phyloP scores from a whole-genome alignment of 1,140 invertebrate species.

The Pissodes strobi region DNA sequence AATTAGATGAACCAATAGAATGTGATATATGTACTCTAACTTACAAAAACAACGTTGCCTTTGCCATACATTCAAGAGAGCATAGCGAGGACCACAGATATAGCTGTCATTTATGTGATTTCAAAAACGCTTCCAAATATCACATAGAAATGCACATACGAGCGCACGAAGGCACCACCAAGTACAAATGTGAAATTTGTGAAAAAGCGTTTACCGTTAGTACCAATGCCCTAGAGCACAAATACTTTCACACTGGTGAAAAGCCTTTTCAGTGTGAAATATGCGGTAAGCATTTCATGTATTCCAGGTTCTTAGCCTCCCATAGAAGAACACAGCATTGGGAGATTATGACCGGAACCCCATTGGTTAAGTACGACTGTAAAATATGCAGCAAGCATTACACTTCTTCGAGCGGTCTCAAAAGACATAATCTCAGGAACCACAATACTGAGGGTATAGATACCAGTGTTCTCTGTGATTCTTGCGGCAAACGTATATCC shows the following conservation, averaged over 20 bases:
- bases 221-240: conserved; percentile 56
- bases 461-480: conserved; percentile 62
- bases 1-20: conserved; percentile 49
- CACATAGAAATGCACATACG: conserved; percentile 53
- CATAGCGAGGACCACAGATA: conserved; percentile 51
- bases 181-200: conserved; percentile 60
- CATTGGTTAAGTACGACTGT: conserved; percentile 50
- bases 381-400: conserved; percentile 50
- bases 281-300: conserved; percentile 61
- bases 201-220: conserved; percentile 58
- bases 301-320: conserved; percentile 50
- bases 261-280: conserved; percentile 66
- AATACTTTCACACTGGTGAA: conserved; percentile 61
- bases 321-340: conserved; percentile 52
- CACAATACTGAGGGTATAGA: conserved; percentile 44
- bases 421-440: conserved; percentile 45
- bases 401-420: conserved; percentile 46
- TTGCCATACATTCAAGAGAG: conserved; percentile 47
- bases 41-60: conserved; percentile 45
- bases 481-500: conserved; percentile 80
- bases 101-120: conserved; percentile 56
- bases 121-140: conserved; percentile 55
- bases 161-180: conserved; percentile 54
- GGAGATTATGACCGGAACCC: conserved; percentile 51
- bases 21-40: conserved; percentile 48